Evolutionary conservation across 2,888 invertebrate species (phyloP), one percentile per base, ranked within the genome.

Genomic region (Polyommatus icarus): DNA sequence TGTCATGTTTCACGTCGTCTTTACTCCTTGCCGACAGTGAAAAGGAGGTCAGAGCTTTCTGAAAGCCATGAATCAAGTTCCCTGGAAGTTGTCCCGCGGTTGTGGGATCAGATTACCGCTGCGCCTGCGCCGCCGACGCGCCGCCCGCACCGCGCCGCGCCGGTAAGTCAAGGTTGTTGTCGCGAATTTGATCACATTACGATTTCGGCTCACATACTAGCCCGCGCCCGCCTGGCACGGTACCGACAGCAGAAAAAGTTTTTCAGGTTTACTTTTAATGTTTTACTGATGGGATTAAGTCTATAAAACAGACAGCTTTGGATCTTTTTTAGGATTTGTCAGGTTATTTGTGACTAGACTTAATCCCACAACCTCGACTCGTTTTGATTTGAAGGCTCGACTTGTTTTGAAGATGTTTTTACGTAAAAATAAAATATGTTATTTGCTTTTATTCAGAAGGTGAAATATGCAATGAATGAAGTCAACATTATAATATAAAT

Each of bases 121-220:
- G 71, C 40, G 54, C 54, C 54, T 3, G 54, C 54, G 18, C 46
- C 10, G 46, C 46, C 10, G 1, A 18, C 36, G 46, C 40, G 76
- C 80, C 73, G 75, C 78, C 79, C 36, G 36, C 36, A 36, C 40
- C 18, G 29, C 40, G 77, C 80, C 71, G 77, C 79, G 75, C 78
- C 79, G 78, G 78, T 80, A 81, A 82, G 83, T 82, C 83, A 83
- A 83, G 83, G 82, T 82, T 80, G 80, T 82, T 80, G 80, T 82
- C 77, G 78, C 82, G 79, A 83, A 83, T 83, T 83, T 83, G 80
- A 83, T 76, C 78, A 73, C 82, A 85, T 87, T 87, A 83, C 77
- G 77, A 79, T 88, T 88, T 86, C 89, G 79, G 79, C 82, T 87
- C 88, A 88, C 87, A 87, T 85, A 82, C 81, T 81, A 82, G 79